Conservation (phyloP, 2,797 vertebrate genomes). For the Cirrhinus molitorella region DNA sequence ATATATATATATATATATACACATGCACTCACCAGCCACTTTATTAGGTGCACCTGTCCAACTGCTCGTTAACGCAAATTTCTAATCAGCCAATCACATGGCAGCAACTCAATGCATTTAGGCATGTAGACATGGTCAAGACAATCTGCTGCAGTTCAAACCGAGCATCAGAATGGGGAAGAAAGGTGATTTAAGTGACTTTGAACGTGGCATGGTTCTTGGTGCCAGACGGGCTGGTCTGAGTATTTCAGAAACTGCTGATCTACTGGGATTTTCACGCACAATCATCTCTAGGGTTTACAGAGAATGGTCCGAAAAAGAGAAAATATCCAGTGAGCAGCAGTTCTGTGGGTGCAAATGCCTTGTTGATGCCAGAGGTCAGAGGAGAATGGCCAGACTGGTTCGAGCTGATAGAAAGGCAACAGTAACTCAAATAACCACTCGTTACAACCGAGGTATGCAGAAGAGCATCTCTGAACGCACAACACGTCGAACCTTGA, state of each 20-base stretch:
- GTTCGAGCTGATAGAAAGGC: neutral
- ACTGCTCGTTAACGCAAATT: too few relatives aligned
- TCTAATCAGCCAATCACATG: too few relatives aligned
- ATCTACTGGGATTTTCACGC: neutral
- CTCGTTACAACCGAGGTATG: neutral
- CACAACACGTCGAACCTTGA: too few relatives aligned
- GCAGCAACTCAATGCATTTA: too few relatives aligned
- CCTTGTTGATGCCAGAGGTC: slow-evolving; percentile 55
- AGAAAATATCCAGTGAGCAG: slow-evolving; percentile 4
- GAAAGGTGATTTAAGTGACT: neutral
- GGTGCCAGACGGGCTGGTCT: neutral
- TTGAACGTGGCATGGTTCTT: neutral
- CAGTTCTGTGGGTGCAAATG: slow-evolving; percentile 41
- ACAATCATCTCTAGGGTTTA: neutral
- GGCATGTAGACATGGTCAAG: too few relatives aligned
- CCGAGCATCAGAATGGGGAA: neutral
- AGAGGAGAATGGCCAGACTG: slow-evolving; percentile 53
- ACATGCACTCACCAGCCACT: too few relatives aligned
- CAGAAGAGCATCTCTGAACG: neutral
- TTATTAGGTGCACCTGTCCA: too few relatives aligned
- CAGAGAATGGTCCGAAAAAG: neutral
- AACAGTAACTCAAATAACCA: neutral
- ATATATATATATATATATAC: too few relatives aligned
- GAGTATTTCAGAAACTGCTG: neutral
- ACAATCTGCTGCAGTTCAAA: neutral